Conservation (phyloP, 2,113 vertebrate genomes). For the Antennarius striatus region DNA sequence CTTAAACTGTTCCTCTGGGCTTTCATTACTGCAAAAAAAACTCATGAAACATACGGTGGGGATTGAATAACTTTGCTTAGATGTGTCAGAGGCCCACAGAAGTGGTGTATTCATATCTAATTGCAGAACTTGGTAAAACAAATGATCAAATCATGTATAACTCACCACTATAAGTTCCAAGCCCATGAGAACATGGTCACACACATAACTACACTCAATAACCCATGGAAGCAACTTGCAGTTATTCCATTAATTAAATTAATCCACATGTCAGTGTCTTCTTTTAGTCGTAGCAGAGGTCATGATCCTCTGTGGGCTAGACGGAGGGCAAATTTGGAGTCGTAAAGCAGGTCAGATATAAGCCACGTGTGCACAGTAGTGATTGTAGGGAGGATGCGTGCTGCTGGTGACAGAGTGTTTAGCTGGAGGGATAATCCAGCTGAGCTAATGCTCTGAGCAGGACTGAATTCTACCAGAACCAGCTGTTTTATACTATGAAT, state of each 20-base stretch:
- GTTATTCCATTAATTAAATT: not conserved
- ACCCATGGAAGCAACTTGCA: not conserved
- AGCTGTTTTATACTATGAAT: slow-evolving; percentile 30
- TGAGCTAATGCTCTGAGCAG: slow-evolving; percentile 64
- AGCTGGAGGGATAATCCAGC: slow-evolving; percentile 65
- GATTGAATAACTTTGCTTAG: too few relatives aligned
- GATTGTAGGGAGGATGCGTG: slow-evolving; percentile 52
- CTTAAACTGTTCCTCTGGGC: too few relatives aligned
- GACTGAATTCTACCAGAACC: slow-evolving; percentile 49
- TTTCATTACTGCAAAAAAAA: too few relatives aligned
- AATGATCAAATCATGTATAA: too few relatives aligned
- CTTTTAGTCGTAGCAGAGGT: slow-evolving; percentile 4
- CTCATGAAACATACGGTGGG: too few relatives aligned
- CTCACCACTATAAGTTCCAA: too few relatives aligned
- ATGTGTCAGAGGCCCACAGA: too few relatives aligned
- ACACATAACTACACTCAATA: too few relatives aligned
- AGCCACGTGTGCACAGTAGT: slow-evolving; percentile 44
- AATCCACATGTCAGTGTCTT: slow-evolving; percentile 13
- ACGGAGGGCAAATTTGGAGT: not conserved
- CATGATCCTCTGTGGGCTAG: slow-evolving; percentile 10
- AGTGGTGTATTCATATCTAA: not conserved
- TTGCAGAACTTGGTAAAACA: not conserved
- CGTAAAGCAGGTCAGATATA: slow-evolving; percentile 35
- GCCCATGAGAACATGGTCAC: too few relatives aligned
- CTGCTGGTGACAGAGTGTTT: slow-evolving; percentile 28